These are phyloP conservation scores for Neosilurus hyrtlii DNA, from an alignment of 2,797 vertebrate genomes.

Conservation along the genomic window DNA sequence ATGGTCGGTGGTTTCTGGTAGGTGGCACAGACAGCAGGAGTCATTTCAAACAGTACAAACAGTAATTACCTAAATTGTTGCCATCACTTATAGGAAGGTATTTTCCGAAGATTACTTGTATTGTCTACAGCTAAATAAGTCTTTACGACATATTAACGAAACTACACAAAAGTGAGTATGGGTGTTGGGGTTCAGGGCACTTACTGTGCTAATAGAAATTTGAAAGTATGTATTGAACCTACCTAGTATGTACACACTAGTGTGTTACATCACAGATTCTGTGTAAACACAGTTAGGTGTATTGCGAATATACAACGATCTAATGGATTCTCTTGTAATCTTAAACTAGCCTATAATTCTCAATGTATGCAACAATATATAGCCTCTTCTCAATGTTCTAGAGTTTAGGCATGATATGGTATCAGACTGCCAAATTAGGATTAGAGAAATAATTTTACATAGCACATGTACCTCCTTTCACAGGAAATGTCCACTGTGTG, in stretches of 20 bases:
- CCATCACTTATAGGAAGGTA: background rate
- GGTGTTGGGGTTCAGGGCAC: background rate
- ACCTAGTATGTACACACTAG: no score
- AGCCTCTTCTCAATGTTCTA: background rate
- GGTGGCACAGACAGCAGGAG: constrained; percentile 54
- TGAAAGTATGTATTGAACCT: no score
- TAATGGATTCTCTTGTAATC: background rate
- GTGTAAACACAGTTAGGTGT: no score
- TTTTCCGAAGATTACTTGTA: background rate
- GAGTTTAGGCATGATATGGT: background rate
- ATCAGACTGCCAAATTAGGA: background rate
- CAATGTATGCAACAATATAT: background rate
- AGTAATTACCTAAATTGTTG: constrained; percentile 1
- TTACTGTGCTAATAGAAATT: background rate
- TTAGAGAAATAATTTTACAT: background rate
- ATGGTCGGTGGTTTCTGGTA: constrained; percentile 79
- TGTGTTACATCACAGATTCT: background rate
- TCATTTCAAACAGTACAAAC: background rate
- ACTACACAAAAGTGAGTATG: background rate
- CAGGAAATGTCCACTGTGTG: constrained; percentile 9
- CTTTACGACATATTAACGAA: background rate
- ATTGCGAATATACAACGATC: background rate
- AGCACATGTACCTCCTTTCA: background rate
- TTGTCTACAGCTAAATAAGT: background rate
- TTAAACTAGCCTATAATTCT: no score